phyloP scores from a whole-genome alignment of 2,888 invertebrate species.

The Scaptomyza parva region DNA sequence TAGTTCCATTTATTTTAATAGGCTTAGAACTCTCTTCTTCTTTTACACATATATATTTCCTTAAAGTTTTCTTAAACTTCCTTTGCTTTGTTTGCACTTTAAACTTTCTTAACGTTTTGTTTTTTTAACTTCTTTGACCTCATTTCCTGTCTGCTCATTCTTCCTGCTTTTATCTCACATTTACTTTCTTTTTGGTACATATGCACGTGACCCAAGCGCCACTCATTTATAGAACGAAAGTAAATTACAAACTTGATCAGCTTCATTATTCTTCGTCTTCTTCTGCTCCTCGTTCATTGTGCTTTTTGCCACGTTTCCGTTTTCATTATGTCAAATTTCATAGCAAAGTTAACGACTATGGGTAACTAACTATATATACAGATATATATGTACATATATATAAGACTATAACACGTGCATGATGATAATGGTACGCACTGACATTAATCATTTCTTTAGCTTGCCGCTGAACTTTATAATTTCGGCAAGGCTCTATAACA shows the following conservation, averaged over 20 bases:
- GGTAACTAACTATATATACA: slow-evolving; percentile 26
- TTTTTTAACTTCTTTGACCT: slow-evolving; percentile 13
- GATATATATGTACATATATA: slow-evolving; percentile 5
- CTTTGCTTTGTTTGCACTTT: neutral
- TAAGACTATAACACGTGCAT: slow-evolving; percentile 36
- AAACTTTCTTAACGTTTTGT: neutral
- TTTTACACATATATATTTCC: neutral
- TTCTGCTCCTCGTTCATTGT: neutral
- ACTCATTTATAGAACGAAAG: slow-evolving; percentile 42
- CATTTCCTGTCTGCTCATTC: slow-evolving; percentile 36
- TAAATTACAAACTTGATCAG: slow-evolving; percentile 56
- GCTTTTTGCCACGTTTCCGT: slow-evolving; percentile 46
- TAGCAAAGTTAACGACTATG: slow-evolving; percentile 45
- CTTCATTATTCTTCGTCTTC: slow-evolving; percentile 5
- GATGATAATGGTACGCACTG: slow-evolving; percentile 52
- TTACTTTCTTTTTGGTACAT: slow-evolving; percentile 19
- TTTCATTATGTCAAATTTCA: slow-evolving; percentile 69
- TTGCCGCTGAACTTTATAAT: slow-evolving; percentile 69
- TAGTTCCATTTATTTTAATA: no score
- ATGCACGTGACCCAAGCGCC: slow-evolving; percentile 46
- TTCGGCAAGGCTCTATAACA: slow-evolving; percentile 59
- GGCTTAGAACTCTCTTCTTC: no score
- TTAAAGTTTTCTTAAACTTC: neutral
- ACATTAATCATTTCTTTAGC: slow-evolving; percentile 72
- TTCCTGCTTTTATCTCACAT: slow-evolving; percentile 8